Percentiles rank a stretch among this genome's conserved stretches.
phyloP scores from a whole-genome alignment of 2,113 vertebrate genomes.

The Scatophagus argus region DNA sequence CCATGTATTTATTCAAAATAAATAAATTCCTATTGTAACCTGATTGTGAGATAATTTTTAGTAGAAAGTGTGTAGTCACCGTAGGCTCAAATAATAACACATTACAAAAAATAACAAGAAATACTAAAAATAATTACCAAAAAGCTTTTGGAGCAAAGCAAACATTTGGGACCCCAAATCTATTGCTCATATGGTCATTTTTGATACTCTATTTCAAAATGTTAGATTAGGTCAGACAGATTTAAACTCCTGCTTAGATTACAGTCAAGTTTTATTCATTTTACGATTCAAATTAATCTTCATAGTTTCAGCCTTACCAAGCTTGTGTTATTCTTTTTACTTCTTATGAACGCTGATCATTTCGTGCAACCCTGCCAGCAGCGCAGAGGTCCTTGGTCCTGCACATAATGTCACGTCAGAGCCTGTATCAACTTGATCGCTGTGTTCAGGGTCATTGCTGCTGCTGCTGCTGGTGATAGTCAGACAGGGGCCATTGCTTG shows the following conservation, averaged over 20 bases:
- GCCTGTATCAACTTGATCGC: constrained; percentile 57
- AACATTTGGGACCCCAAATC: not conserved
- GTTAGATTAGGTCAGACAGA: not conserved
- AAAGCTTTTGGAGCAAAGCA: not conserved
- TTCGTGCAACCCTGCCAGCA: constrained; percentile 21
- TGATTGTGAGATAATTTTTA: too few species aligned
- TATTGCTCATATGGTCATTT: not conserved
- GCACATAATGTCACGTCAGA: constrained; percentile 57
- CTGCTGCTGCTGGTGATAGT: constrained; percentile 55
- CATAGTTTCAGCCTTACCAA: too few species aligned
- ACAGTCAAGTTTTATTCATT: not conserved
- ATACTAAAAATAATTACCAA: not conserved
- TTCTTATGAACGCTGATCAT: constrained; percentile 20
- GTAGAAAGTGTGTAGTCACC: too few species aligned
- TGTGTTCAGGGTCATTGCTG: constrained; percentile 72
- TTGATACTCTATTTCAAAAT: not conserved
- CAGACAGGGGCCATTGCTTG: constrained; percentile 74
- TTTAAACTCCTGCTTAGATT: not conserved
- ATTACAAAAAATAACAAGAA: too few species aligned
- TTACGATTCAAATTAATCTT: not conserved
- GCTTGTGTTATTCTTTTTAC: not conserved
- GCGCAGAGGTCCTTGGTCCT: constrained; percentile 38
- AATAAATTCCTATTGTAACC: too few species aligned
- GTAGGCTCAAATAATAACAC: too few species aligned
- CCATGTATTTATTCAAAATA: too few species aligned